Evolutionary conservation across 92 coral and sea anemone species (phyloP).

Genomic region (Epizoanthus scotinus): DNA sequence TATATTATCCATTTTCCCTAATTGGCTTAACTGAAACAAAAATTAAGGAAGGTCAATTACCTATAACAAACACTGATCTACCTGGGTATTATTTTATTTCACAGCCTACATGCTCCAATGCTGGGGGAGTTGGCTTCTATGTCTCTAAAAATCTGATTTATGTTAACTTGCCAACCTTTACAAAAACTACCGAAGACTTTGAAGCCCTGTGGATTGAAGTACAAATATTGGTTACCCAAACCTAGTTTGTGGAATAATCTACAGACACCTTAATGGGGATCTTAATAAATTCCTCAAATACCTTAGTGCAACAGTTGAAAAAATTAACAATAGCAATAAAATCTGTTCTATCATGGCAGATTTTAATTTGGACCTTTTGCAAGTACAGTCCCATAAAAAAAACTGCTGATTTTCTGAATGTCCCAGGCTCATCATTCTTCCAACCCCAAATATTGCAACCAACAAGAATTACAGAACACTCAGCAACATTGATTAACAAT

Average conservation of each 20-base stretch:
- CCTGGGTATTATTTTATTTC: no score
- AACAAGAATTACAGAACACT: conserved; percentile 50
- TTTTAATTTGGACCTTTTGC: conserved; percentile 42
- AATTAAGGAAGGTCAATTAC: background rate
- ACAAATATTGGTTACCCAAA: conserved; percentile 34
- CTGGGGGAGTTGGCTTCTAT: conserved; percentile 22
- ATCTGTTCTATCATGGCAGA: conserved; percentile 27
- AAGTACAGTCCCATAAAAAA: conserved; percentile 29
- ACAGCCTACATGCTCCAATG: background rate
- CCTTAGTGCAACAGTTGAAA: conserved; percentile 43
- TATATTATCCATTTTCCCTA: conserved; percentile 31
- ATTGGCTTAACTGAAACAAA: conserved; percentile 30
- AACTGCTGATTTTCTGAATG: conserved; percentile 35
- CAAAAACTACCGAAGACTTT: conserved; percentile 36
- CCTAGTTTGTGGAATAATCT: conserved; percentile 34
- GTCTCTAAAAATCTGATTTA: background rate
- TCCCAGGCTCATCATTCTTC: conserved; percentile 39
- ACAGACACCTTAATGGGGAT: conserved; percentile 43
- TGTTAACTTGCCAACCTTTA: conserved; percentile 7
- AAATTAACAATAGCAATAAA: conserved; percentile 45
- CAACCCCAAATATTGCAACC: conserved; percentile 52
- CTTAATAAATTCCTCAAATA: conserved; percentile 28
- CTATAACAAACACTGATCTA: conserved; percentile 30
- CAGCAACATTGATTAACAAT: conserved; percentile 53
- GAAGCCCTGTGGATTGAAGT: conserved; percentile 43